These are phyloP conservation scores for Myotis findleyi DNA, from an alignment of 2,797 vertebrate genomes.

Conservation along the genomic window DNA sequence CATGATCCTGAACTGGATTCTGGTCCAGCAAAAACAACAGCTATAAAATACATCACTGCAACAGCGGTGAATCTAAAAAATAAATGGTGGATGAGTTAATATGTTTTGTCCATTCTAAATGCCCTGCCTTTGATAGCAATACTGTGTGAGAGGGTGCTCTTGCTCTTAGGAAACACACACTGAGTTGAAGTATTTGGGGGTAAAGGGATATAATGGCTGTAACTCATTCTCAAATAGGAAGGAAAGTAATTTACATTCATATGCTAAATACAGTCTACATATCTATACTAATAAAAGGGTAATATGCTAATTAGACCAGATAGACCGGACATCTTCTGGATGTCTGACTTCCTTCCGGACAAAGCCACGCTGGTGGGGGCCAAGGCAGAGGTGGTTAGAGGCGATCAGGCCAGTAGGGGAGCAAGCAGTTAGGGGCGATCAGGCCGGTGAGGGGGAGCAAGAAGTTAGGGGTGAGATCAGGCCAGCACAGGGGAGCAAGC, in stretches of 20 bases:
- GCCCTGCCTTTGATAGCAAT: constrained; percentile 18
- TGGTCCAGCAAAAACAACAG: background rate
- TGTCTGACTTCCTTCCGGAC: too few species aligned
- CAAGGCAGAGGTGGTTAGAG: too few species aligned
- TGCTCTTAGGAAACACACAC: background rate
- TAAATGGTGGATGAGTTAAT: background rate
- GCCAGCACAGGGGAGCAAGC: too few species aligned
- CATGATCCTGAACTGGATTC: background rate
- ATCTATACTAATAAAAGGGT: too few species aligned
- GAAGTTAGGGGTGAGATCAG: too few species aligned
- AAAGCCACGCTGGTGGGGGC: too few species aligned
- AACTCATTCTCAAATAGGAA: background rate
- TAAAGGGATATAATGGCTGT: background rate
- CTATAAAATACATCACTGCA: background rate
- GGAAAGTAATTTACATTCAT: constrained; percentile 17
- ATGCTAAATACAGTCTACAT: background rate
- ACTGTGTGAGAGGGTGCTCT: background rate
- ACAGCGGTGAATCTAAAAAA: background rate
- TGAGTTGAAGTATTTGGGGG: background rate
- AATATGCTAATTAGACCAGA: too few species aligned
- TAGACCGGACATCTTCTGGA: too few species aligned
- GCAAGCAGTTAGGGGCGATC: too few species aligned
- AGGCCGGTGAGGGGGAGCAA: too few species aligned
- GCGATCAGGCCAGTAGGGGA: too few species aligned
- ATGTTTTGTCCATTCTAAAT: background rate